These are phyloP conservation scores for Erethizon dorsatum DNA, from an alignment of 2,797 vertebrate genomes.

Conservation along the genomic window DNA sequence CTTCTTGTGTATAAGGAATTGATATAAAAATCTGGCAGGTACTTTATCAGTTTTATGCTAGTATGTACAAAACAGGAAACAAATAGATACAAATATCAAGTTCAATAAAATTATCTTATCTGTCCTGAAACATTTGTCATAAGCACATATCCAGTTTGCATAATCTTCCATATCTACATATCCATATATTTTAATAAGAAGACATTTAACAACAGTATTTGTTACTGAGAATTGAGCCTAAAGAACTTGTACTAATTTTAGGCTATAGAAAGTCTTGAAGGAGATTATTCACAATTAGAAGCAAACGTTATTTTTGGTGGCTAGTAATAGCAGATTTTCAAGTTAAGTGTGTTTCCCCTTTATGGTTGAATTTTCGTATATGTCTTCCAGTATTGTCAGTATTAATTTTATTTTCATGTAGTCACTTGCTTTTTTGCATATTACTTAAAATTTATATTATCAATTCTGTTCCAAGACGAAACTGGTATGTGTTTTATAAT, in stretches of 20 bases:
- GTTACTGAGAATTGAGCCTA: not conserved
- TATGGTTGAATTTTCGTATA: not conserved
- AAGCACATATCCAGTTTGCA: not conserved
- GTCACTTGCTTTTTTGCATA: not conserved
- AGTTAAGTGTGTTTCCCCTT: not conserved
- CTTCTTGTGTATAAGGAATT: not conserved
- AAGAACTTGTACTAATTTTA: not conserved
- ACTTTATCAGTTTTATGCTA: not conserved
- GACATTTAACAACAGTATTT: not conserved
- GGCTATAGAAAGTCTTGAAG: not conserved
- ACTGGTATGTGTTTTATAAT: not conserved
- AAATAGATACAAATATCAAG: not conserved
- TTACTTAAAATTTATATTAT: conserved; percentile 1
- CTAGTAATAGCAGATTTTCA: not conserved
- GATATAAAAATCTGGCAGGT: not conserved
- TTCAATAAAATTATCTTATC: not conserved
- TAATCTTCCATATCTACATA: not conserved
- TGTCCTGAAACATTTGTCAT: not conserved
- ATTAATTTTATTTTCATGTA: not conserved
- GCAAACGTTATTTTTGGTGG: not conserved
- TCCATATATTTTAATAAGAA: not conserved
- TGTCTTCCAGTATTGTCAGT: not conserved
- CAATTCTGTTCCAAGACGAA: not conserved
- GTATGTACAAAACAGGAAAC: not conserved
- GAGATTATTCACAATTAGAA: not conserved